A percentile compares a stretch with the other conserved stretches of the same genome.
Evolutionary conservation across 2,797 vertebrate species (phyloP).

Genomic region (Eulemur rubriventer): DNA sequence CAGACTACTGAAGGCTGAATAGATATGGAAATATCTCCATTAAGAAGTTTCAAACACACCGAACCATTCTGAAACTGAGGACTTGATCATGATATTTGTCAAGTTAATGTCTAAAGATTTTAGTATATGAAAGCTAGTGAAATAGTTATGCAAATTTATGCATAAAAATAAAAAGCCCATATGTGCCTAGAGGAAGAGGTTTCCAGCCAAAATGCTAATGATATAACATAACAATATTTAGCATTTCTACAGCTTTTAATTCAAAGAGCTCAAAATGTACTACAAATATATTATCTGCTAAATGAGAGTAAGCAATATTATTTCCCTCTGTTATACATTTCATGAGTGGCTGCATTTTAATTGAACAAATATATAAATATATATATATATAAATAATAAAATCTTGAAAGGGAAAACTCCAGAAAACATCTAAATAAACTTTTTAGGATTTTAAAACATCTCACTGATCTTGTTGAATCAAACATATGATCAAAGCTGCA

Average conservation of each 20-base stretch:
- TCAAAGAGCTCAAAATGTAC: constrained; percentile 41
- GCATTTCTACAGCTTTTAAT: constrained; percentile 55
- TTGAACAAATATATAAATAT: not conserved
- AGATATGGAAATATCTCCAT: constrained; percentile 22
- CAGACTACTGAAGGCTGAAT: not conserved
- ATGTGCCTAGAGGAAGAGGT: constrained; percentile 53
- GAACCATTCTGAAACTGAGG: constrained; percentile 26
- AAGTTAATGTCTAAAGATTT: constrained; percentile 67
- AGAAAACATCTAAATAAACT: constrained; percentile 7
- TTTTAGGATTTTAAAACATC: not conserved
- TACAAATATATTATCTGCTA: constrained; percentile 54
- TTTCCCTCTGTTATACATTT: constrained; percentile 40
- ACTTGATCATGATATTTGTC: constrained; percentile 62
- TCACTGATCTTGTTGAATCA: not conserved
- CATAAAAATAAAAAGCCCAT: constrained; percentile 73
- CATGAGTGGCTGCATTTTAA: constrained; percentile 23
- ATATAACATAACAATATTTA: constrained; percentile 51
- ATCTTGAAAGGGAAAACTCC: not conserved
- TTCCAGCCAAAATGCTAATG: constrained; percentile 72
- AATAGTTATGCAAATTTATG: constrained; percentile 73
- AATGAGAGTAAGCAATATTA: constrained; percentile 21
- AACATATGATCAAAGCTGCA: constrained; percentile 1
- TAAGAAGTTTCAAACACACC: constrained; percentile 45
- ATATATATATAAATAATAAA: not conserved
- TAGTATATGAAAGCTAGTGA: constrained; percentile 59